These are phyloP conservation scores for Leptura quadrifasciata DNA, from an alignment of 2,888 invertebrate genomes.

Conservation along the genomic window DNA sequence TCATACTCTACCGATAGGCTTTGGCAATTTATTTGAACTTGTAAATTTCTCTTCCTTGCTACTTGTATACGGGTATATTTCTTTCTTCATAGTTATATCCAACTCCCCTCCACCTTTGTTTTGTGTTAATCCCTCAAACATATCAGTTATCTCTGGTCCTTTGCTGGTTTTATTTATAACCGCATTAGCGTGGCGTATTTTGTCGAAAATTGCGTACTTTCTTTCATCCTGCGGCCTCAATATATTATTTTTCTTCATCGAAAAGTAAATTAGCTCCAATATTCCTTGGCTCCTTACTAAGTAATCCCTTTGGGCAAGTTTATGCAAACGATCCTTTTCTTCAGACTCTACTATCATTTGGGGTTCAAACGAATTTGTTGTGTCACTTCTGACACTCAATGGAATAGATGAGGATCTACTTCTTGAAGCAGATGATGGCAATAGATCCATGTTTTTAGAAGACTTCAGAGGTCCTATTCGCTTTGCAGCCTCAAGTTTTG, in stretches of 20 bases:
- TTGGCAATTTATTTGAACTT: slow-evolving; percentile 10
- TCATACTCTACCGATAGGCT: slow-evolving; percentile 18
- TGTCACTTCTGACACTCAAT: slow-evolving; percentile 43
- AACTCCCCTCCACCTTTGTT: slow-evolving; percentile 55
- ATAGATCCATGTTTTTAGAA: slow-evolving; percentile 43
- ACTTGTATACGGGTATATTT: slow-evolving; percentile 47
- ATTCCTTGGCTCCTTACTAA: slow-evolving; percentile 83
- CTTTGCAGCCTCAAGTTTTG: slow-evolving; percentile 78
- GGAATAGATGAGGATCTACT: slow-evolving; percentile 50
- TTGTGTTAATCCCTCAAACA: slow-evolving; percentile 67
- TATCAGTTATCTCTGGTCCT: slow-evolving; percentile 69
- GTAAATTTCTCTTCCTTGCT: slow-evolving; percentile 11
- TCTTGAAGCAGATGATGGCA: slow-evolving; percentile 43
- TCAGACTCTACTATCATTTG: slow-evolving; percentile 82
- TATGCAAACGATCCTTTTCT: slow-evolving; percentile 82
- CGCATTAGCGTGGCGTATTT: slow-evolving; percentile 65
- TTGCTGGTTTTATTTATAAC: slow-evolving; percentile 58
- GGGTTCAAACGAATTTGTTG: slow-evolving; percentile 78
- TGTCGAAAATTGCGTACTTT: slow-evolving; percentile 79
- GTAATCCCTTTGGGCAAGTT: slow-evolving; percentile 82
- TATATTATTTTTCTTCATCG: slow-evolving; percentile 82
- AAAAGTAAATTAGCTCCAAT: slow-evolving; percentile 81
- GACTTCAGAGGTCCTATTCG: slow-evolving; percentile 69
- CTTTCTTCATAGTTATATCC: slow-evolving; percentile 42
- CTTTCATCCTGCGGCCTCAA: slow-evolving; percentile 80